Percentiles rank a stretch among this genome's conserved stretches.
These are phyloP conservation scores for Tiliqua scincoides DNA, from an alignment of 2,113 vertebrate genomes.

Conservation along the genomic window DNA sequence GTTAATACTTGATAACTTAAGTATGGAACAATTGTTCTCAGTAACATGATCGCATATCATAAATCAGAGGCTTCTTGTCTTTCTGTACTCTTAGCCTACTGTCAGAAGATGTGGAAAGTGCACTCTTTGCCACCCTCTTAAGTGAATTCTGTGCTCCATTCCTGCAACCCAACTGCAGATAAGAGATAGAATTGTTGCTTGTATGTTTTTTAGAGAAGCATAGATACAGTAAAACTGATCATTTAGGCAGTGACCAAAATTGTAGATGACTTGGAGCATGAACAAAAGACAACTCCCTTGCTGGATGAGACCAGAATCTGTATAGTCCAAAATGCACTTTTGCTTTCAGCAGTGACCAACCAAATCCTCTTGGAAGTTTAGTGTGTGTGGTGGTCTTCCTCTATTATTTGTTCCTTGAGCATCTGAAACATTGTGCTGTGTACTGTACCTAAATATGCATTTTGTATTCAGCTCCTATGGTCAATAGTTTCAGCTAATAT, in stretches of 20 bases:
- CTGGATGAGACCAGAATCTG: neutral
- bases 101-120: neutral
- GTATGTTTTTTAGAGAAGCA: neutral
- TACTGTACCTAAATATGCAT: neutral
- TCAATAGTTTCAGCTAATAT: neutral
- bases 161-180: neutral
- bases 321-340: neutral
- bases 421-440: neutral
- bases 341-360: neutral
- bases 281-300: neutral
- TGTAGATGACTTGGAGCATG: neutral
- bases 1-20: neutral
- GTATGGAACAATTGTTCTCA: neutral
- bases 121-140: neutral
- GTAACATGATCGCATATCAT: neutral
- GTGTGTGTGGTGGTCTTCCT: neutral
- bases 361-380: neutral
- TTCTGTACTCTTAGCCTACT: neutral
- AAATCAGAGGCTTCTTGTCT: neutral
- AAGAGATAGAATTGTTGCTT: neutral
- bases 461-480: neutral
- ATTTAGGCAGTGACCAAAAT: neutral
- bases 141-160: neutral
- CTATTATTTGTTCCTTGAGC: neutral
- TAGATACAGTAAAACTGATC: neutral